A percentile compares a stretch with the other conserved stretches of the same genome.
These are phyloP conservation scores for Octodon degus DNA, from an alignment of 2,113 vertebrate species.

Conservation along the genomic window DNA sequence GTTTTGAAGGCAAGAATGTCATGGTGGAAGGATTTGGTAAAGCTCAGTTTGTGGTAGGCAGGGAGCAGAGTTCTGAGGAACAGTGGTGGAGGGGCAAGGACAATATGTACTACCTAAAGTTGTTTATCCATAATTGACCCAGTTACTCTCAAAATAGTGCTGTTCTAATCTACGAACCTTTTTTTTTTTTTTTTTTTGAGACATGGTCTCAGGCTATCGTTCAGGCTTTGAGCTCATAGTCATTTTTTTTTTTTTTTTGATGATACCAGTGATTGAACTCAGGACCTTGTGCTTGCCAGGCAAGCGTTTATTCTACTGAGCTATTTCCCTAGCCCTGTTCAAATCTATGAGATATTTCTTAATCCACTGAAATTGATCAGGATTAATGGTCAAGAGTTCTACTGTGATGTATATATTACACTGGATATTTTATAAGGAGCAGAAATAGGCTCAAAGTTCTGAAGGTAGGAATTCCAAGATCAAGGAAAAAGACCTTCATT, in stretches of 20 bases:
- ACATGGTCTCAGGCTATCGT: too few species aligned
- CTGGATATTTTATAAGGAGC: neutral
- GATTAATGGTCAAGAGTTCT: neutral
- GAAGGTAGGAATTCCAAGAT: neutral
- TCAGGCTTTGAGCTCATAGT: too few species aligned
- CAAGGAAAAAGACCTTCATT: neutral
- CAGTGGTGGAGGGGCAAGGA: neutral
- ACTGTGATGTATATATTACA: neutral
- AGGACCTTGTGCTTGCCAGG: too few species aligned
- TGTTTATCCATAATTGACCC: neutral
- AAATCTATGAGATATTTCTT: neutral
- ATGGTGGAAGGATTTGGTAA: neutral
- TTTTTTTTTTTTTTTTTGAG: too few species aligned
- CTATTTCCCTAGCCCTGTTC: too few species aligned
- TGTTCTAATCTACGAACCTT: too few species aligned
- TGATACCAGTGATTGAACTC: too few species aligned
- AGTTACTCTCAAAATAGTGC: neutral
- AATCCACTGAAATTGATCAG: neutral
- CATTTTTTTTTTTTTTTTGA: too few species aligned
- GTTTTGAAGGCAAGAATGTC: neutral
- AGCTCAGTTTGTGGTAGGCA: neutral
- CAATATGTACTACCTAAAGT: neutral
- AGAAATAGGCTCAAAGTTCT: neutral
- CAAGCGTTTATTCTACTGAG: too few species aligned
- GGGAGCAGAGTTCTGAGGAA: neutral